phyloP scores from a whole-genome alignment of 2,888 invertebrate species.

The Agriopis leucophaearia region DNA sequence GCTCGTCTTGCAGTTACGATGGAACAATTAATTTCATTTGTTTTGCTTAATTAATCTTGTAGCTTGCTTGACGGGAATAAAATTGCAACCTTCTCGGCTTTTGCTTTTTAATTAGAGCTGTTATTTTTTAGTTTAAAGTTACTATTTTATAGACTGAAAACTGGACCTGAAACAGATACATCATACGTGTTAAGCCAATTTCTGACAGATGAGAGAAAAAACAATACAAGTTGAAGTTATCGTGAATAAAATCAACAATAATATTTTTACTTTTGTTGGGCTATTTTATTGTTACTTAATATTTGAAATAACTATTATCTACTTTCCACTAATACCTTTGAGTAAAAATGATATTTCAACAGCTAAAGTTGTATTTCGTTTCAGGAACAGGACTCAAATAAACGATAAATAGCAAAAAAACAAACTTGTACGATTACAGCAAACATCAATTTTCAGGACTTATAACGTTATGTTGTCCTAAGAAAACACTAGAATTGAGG shows the following conservation, averaged over 20 bases:
- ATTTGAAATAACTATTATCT: too few relatives aligned
- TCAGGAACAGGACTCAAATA: slow-evolving; percentile 15
- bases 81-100: slow-evolving; percentile 11
- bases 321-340: too few relatives aligned
- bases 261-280: too few relatives aligned
- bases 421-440: slow-evolving; percentile 3
- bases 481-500: slow-evolving; percentile 26
- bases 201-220: neutral
- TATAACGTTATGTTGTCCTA: slow-evolving; percentile 23
- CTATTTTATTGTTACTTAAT: too few relatives aligned
- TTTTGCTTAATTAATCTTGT: slow-evolving; percentile 35
- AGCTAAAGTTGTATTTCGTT: neutral
- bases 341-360: neutral
- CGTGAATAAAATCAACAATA: too few relatives aligned
- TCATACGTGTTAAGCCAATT: neutral
- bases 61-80: slow-evolving; percentile 16
- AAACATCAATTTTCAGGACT: slow-evolving; percentile 28
- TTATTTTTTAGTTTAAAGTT: neutral
- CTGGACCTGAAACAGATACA: too few relatives aligned
- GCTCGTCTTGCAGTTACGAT: slow-evolving; percentile 53
- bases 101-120: slow-evolving; percentile 4
- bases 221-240: too few relatives aligned
- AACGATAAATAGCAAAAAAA: slow-evolving; percentile 18
- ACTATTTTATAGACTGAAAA: too few relatives aligned
- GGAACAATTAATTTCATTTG: slow-evolving; percentile 52